These are phyloP conservation scores for Ips nitidus DNA, from an alignment of 1,140 invertebrate genomes.

Conservation along the genomic window DNA sequence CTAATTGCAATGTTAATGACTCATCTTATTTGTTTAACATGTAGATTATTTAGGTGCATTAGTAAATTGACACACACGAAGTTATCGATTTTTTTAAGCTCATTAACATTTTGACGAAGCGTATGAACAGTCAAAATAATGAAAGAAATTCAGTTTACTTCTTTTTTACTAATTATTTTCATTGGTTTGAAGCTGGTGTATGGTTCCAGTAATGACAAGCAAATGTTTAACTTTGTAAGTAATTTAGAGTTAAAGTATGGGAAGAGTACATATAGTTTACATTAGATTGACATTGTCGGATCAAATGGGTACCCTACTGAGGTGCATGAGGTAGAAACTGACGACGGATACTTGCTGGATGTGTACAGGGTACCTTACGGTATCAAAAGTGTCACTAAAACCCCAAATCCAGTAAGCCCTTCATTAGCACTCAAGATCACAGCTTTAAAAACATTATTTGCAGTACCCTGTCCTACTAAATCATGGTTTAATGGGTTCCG, in stretches of 20 bases:
- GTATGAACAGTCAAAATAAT: too few relatives aligned
- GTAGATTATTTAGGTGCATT: too few relatives aligned
- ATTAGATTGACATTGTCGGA: slow-evolving; percentile 38
- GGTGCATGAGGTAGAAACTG: slow-evolving; percentile 49
- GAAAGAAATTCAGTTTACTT: too few relatives aligned
- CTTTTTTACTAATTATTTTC: too few relatives aligned
- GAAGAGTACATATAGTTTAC: not conserved
- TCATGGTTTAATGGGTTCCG: slow-evolving; percentile 69
- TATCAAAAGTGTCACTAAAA: slow-evolving; percentile 29
- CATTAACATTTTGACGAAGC: too few relatives aligned
- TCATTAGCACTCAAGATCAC: not conserved
- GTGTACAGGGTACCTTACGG: slow-evolving; percentile 53
- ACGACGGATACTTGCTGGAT: slow-evolving; percentile 57
- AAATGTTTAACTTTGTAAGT: not conserved
- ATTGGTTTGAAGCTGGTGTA: too few relatives aligned
- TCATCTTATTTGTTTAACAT: too few relatives aligned
- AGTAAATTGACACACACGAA: too few relatives aligned
- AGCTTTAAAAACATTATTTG: slow-evolving; percentile 2
- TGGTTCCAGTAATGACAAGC: too few relatives aligned
- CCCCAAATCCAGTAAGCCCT: slow-evolving; percentile 43
- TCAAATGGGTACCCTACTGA: slow-evolving; percentile 42
- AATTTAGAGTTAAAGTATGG: not conserved
- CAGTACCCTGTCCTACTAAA: slow-evolving; percentile 59
- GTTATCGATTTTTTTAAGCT: too few relatives aligned
- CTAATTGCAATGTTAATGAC: too few relatives aligned